Evolutionary conservation across 2,113 vertebrate species (phyloP).

Genomic region (Pseudonaja textilis): DNA sequence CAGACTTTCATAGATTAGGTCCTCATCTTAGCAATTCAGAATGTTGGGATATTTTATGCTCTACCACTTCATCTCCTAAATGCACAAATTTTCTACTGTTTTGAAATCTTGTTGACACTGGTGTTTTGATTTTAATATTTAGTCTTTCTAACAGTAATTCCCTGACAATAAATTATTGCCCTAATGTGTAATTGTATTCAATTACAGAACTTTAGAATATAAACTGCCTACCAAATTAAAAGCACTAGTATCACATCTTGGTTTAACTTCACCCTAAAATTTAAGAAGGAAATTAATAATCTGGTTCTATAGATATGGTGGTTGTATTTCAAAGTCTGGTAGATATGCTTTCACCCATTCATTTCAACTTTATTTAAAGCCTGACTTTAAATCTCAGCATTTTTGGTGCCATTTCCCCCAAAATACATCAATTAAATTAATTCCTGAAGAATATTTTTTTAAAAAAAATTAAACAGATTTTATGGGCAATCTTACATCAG

Average conservation of each 20-base stretch:
- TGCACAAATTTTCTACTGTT: not conserved
- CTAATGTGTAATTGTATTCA: not conserved
- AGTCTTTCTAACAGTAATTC: not conserved
- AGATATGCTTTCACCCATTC: constrained; percentile 53
- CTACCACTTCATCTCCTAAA: not conserved
- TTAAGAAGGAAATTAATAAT: constrained; percentile 8
- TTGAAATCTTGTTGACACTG: not conserved
- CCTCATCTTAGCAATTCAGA: not conserved
- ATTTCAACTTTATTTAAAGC: constrained; percentile 53
- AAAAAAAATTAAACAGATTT: constrained; percentile 37
- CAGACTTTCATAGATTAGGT: not conserved
- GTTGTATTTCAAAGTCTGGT: constrained; percentile 34
- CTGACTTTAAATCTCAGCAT: constrained; percentile 64
- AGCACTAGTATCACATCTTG: not conserved
- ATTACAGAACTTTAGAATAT: not conserved
- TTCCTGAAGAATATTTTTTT: constrained; percentile 56
- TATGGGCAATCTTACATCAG: constrained; percentile 34
- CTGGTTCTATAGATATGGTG: constrained; percentile 17
- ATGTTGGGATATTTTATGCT: not conserved
- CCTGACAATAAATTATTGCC: not conserved
- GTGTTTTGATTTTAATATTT: not conserved
- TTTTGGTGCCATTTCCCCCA: constrained; percentile 62
- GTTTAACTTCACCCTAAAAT: constrained; percentile 9
- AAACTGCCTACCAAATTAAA: not conserved
- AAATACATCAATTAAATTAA: constrained; percentile 58